Percentiles rank a stretch among this genome's conserved stretches.
Evolutionary conservation across 2,888 invertebrate species (phyloP).

Genomic region (Himalopsyche japonica): DNA sequence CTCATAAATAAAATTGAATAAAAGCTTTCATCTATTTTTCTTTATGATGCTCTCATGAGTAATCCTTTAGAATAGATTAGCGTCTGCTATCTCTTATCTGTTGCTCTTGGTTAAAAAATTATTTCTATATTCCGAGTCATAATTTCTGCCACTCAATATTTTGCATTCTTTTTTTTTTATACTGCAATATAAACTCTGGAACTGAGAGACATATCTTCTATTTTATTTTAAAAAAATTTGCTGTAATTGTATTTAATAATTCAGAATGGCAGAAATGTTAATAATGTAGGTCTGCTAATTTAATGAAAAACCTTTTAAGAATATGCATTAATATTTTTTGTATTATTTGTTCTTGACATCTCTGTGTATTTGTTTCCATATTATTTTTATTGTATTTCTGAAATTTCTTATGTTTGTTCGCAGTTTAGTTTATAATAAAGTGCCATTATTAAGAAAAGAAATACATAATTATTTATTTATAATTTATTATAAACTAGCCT

Average conservation of each 20-base stretch:
- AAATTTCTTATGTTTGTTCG: background rate
- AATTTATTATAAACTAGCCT: background rate
- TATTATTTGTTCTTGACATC: background rate
- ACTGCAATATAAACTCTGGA: background rate
- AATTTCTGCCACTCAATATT: too few relatives aligned
- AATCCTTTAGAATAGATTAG: too few relatives aligned
- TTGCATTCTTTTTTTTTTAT: too few relatives aligned
- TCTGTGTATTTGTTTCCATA: background rate
- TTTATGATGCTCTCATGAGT: too few relatives aligned
- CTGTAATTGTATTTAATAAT: background rate
- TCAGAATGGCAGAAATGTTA: background rate
- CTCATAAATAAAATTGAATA: too few relatives aligned
- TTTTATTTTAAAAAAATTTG: background rate
- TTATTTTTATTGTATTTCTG: background rate
- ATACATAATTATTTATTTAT: slow-evolving; percentile 12
- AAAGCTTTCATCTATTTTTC: too few relatives aligned
- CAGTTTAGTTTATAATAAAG: slow-evolving; percentile 12
- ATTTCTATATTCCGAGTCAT: too few relatives aligned
- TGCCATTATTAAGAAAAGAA: slow-evolving; percentile 16
- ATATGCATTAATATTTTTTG: background rate
- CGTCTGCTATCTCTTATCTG: too few relatives aligned
- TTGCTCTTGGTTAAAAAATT: too few relatives aligned
- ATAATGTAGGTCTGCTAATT: background rate
- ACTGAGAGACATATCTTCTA: background rate
- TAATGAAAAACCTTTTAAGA: background rate